These are phyloP conservation scores for Pammene aurita DNA, from an alignment of 2,888 invertebrate species.

Conservation along the genomic window DNA sequence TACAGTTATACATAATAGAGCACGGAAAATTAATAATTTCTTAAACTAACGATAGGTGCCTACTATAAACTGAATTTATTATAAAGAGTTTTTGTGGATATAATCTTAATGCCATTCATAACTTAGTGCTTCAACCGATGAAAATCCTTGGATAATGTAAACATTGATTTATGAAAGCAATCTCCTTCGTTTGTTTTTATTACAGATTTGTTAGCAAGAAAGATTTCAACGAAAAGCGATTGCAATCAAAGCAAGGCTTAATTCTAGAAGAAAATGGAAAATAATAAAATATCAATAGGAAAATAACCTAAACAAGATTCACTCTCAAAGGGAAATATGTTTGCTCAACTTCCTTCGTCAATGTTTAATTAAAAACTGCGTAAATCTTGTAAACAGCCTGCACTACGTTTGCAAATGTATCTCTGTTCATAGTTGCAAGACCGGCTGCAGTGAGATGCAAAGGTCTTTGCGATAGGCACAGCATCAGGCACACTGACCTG, in stretches of 20 bases:
- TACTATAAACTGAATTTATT: too few relatives aligned
- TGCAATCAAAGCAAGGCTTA: neutral
- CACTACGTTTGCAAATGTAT: slow-evolving; percentile 62
- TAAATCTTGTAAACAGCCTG: slow-evolving; percentile 67
- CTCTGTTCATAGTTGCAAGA: slow-evolving; percentile 62
- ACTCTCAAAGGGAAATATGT: neutral
- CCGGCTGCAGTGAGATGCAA: slow-evolving; percentile 61
- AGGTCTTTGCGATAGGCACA: slow-evolving; percentile 57
- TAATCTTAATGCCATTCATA: too few relatives aligned
- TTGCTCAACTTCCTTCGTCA: neutral
- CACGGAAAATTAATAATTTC: too few relatives aligned
- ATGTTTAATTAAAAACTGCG: slow-evolving; percentile 62
- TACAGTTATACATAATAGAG: too few relatives aligned
- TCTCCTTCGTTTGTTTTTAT: neutral
- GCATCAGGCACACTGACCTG: slow-evolving; percentile 54
- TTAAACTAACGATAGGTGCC: too few relatives aligned
- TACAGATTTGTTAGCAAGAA: slow-evolving; percentile 7
- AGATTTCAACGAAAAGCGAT: neutral
- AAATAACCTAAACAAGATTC: slow-evolving; percentile 1
- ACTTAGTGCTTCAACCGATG: too few relatives aligned
- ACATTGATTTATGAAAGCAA: slow-evolving; percentile 34
- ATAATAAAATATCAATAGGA: neutral
- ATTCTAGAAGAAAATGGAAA: slow-evolving; percentile 5
- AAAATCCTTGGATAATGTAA: slow-evolving; percentile 28
- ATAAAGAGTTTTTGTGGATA: too few relatives aligned